These are phyloP conservation scores for Microctonus aethiopoides DNA, from an alignment of 2,888 invertebrate species.

Conservation along the genomic window DNA sequence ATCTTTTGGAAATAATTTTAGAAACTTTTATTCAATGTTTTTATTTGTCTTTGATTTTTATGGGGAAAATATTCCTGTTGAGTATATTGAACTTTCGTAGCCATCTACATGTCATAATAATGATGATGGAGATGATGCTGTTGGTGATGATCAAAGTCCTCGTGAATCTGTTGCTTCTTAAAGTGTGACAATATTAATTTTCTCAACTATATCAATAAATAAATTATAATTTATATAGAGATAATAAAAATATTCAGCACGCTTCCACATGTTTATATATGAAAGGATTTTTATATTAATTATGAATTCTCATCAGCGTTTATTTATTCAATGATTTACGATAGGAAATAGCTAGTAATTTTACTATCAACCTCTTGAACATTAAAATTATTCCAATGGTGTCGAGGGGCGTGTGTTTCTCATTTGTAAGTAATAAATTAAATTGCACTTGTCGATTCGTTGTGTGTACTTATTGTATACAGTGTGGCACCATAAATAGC, in stretches of 20 bases:
- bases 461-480: constrained; percentile 3
- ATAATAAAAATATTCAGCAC: not conserved
- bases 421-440: constrained; percentile 3
- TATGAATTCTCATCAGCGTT: not conserved
- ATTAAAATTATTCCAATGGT: constrained; percentile 7
- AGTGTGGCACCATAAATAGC: constrained; percentile 28
- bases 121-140: not conserved
- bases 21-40: too few species aligned
- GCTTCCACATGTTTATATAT: not conserved
- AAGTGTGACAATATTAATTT: constrained; percentile 20
- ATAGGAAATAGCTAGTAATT: not conserved
- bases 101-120: constrained; percentile 6
- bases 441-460: constrained; percentile 29
- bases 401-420: constrained; percentile 6
- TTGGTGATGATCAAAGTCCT: constrained; percentile 30
- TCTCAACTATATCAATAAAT: constrained; percentile 20
- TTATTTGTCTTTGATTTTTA: too few species aligned
- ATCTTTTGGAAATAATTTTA: too few species aligned
- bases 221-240: constrained; percentile 20
- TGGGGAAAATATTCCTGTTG: not conserved
- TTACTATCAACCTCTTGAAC: not conserved
- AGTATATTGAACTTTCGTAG: constrained; percentile 37
- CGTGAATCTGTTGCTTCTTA: constrained; percentile 10
- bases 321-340: not conserved
- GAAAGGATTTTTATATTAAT: not conserved